Base-by-base conservation (phyloP, 2,113 vertebrate genomes). In the Cygnus buccinator region DNA sequence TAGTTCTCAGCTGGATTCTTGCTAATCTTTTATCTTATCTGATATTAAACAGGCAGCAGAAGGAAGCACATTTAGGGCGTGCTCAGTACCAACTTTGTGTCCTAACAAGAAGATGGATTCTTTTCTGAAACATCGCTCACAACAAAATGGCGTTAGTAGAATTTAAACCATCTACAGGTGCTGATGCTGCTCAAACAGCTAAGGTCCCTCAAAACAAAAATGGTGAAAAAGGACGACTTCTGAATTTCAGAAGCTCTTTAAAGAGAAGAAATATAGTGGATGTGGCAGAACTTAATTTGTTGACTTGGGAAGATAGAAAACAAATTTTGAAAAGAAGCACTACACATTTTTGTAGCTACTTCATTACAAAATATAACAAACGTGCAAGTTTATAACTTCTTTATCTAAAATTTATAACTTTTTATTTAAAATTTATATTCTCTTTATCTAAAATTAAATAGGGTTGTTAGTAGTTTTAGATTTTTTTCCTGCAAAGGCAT, bases 361-460 rank as follows among this genome's bases (percentile, higher is more conserved):
- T 93, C 33, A 75, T 22, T 84, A 39, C 29, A 92, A 95, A 90
- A 58, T 48, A 80, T 16, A 66, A 90, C 61, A 37, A 74, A 90
- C 31, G 37, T 11, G 41, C 2, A 94, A 78, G 43, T 57, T 89
- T 89, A 39, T 81, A 84, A 41, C 17, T 9, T 50, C n/a, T 92
- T 72, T 68, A 43, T 81, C 77, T 62, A 89, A 90, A 84, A 82
- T 73, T 50, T 62, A 25, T 66, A 52, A 68, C 29, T 80, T 87
- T 82, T 83, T 91, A 87, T 82, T n/a, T 58, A 94, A 94, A 91
- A 91, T 81, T 65, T 52, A 84, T 84, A 68, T 89, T 71, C 23
- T 81, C 66, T 88, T 96, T 92, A 96, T 89, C 73, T 82, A 78
- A 95, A 96, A 93, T 83, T 86, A 95, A 96, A 93, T 41, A 66